phyloP scores from a whole-genome alignment of 2,888 invertebrate genomes.

The Heliconius ethilla region DNA sequence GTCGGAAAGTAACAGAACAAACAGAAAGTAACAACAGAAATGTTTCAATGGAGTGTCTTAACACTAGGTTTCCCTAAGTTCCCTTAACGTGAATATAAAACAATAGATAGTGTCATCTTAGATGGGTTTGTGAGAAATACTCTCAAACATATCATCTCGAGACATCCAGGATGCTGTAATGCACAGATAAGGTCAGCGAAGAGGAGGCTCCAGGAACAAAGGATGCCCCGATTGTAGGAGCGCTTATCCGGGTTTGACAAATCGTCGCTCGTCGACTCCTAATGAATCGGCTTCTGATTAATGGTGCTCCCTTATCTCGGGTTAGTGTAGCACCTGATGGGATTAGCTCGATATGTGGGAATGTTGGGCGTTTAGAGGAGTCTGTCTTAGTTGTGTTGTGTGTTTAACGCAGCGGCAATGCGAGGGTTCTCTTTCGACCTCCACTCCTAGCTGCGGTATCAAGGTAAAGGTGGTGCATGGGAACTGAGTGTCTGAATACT shows the following conservation, averaged over 20 bases:
- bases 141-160: conserved; percentile 11
- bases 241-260: conserved; percentile 62
- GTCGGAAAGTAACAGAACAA: too few species aligned
- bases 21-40: too few species aligned
- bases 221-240: conserved; percentile 19
- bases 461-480: too few species aligned
- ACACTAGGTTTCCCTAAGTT: too few species aligned
- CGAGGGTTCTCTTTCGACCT: too few species aligned
- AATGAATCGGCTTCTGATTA: conserved; percentile 79
- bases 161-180: neutral
- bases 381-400: too few species aligned
- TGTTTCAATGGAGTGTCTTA: too few species aligned
- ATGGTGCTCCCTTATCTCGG: conserved; percentile 71
- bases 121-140: conserved; percentile 8
- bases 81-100: neutral
- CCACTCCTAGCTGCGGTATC: neutral
- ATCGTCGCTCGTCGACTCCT: conserved; percentile 63
- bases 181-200: conserved; percentile 18
- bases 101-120: neutral
- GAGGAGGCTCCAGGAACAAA: conserved; percentile 26
- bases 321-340: conserved; percentile 72
- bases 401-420: too few species aligned
- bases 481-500: too few species aligned
- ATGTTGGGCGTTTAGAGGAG: neutral
- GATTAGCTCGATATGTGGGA: conserved; percentile 59